Conservation (phyloP, 2,113 vertebrate species). For the Siniperca chuatsi region DNA sequence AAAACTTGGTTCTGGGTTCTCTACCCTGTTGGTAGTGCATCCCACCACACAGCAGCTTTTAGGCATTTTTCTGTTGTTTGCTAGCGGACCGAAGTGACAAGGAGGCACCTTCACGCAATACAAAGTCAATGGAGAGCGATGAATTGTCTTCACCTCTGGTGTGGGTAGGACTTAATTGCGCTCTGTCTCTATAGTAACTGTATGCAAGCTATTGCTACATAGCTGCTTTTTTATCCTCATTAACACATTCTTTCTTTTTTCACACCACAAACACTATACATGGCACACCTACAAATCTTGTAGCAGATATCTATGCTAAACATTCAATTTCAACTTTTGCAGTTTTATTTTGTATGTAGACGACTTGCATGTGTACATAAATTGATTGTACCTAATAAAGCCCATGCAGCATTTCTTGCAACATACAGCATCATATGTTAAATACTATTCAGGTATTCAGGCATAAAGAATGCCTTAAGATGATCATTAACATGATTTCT, state of each 20-base stretch:
- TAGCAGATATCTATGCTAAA: background rate
- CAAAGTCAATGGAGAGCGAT: no score
- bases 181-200: background rate
- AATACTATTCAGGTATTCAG: conserved; percentile 42
- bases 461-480: conserved; percentile 53
- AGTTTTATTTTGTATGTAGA: background rate
- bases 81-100: no score
- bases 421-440: conserved; percentile 26
- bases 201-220: no score
- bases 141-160: no score
- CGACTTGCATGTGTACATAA: background rate
- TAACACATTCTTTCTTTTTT: background rate
- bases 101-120: no score
- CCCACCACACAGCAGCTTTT: no score
- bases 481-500: conserved; percentile 72
- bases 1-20: no score
- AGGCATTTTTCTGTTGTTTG: no score
- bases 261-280: background rate
- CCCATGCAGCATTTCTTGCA: conserved; percentile 4
- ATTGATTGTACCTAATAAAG: conserved; percentile 13
- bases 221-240: background rate
- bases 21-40: no score
- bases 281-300: background rate
- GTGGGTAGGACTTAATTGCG: no score
- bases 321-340: background rate